Evolutionary conservation across 1,140 invertebrate species (phyloP).

Genomic region (Scaptomyza pallida): DNA sequence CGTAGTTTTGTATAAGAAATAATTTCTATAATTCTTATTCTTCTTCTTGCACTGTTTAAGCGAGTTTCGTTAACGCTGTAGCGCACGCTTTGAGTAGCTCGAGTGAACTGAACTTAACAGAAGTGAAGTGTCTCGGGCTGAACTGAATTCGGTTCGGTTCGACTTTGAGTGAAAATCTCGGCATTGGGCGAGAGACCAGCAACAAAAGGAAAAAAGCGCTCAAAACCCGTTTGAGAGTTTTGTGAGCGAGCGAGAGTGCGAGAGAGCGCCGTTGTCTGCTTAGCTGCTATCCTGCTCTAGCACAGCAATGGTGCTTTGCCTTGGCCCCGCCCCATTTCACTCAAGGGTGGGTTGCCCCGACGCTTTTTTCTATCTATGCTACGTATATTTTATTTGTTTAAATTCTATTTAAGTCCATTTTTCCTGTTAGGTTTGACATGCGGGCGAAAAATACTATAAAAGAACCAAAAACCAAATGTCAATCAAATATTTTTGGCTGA

Average conservation of each 20-base stretch:
- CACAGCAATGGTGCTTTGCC: slow-evolving; percentile 29
- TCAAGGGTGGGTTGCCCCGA: slow-evolving; percentile 27
- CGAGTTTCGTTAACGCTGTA: slow-evolving; percentile 32
- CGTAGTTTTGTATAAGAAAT: background rate
- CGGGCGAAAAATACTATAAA: slow-evolving; percentile 4
- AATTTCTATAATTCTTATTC: background rate
- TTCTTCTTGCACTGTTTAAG: background rate
- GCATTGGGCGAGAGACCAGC: slow-evolving; percentile 39
- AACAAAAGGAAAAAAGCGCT: slow-evolving; percentile 2
- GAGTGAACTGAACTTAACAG: slow-evolving; percentile 52
- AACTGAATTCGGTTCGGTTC: slow-evolving; percentile 36
- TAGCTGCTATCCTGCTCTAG: slow-evolving; percentile 34
- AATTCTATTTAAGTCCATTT: background rate
- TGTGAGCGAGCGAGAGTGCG: slow-evolving; percentile 7
- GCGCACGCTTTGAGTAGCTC: slow-evolving; percentile 60
- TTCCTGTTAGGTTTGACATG: background rate
- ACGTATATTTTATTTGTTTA: slow-evolving; percentile 9
- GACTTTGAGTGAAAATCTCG: slow-evolving; percentile 67
- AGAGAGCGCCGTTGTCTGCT: background rate
- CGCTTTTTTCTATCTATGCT: background rate
- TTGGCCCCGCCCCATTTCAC: slow-evolving; percentile 40
- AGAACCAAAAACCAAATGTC: slow-evolving; percentile 39
- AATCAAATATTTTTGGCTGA: slow-evolving; percentile 40
- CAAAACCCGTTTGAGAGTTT: slow-evolving; percentile 56
- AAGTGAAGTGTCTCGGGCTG: slow-evolving; percentile 42